A percentile compares a stretch with the other conserved stretches of the same genome.
These are phyloP conservation scores for Crossoptilon crossoptilon DNA, from an alignment of 2,797 vertebrate genomes.

Conservation along the genomic window DNA sequence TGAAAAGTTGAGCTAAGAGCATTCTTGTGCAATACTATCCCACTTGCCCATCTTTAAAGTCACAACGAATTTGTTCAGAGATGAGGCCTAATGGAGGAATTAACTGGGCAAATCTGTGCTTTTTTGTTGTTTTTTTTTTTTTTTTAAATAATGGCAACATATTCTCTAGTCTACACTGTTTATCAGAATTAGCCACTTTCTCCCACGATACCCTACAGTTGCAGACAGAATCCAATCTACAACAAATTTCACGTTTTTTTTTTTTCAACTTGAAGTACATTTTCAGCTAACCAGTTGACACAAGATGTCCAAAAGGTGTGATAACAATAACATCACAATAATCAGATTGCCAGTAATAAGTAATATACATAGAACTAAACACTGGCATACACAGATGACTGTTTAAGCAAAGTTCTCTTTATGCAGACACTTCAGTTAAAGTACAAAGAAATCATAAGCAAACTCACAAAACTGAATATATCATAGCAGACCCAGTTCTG, in stretches of 20 bases:
- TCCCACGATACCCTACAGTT: neutral
- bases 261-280: neutral
- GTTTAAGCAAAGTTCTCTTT: neutral
- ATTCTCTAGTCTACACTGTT: neutral
- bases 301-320: neutral
- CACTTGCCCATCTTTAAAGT: conserved; percentile 26
- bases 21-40: conserved; percentile 20
- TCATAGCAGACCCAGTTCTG: neutral
- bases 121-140: no score
- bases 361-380: neutral
- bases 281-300: neutral
- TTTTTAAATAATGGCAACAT: neutral
- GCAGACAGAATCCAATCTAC: neutral
- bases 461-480: neutral
- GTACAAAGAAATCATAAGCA: neutral
- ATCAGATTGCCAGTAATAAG: neutral
- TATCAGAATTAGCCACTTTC: neutral
- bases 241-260: neutral
- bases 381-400: neutral
- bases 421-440: neutral
- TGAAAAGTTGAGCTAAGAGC: conserved; percentile 3
- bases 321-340: neutral
- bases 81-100: neutral
- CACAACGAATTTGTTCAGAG: conserved; percentile 23
- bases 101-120: neutral